Conservation (phyloP, 2,888 invertebrate genomes). For the Protophormia terraenovae region DNA sequence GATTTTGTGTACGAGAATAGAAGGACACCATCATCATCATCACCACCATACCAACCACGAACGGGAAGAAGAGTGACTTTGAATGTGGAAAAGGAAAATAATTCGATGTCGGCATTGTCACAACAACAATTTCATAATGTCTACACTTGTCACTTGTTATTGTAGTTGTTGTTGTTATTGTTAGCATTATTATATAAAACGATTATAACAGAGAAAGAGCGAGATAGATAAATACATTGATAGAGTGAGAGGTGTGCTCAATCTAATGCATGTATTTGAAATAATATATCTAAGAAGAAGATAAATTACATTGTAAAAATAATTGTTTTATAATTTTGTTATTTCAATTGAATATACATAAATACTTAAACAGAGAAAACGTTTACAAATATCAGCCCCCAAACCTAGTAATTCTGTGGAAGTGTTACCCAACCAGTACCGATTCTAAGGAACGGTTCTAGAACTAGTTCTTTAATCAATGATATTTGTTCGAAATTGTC, state of each 20-base stretch:
- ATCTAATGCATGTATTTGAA: background rate
- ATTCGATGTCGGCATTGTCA: constrained; percentile 48
- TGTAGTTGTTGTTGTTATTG: constrained; percentile 24
- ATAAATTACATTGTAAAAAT: background rate
- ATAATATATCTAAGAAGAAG: too few relatives aligned
- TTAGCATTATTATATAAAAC: constrained; percentile 3
- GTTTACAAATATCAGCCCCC: too few relatives aligned
- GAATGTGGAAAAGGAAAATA: constrained; percentile 27
- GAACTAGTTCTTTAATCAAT: too few relatives aligned
- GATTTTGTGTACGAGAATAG: background rate
- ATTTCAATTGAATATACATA: too few relatives aligned
- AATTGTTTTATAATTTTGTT: too few relatives aligned
- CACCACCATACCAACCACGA: background rate
- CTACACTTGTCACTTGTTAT: constrained; percentile 63
- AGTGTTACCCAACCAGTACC: too few relatives aligned
- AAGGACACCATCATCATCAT: constrained; percentile 33
- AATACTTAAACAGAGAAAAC: too few relatives aligned
- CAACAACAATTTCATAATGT: constrained; percentile 56
- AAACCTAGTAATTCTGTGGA: too few relatives aligned
- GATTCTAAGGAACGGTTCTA: too few relatives aligned
- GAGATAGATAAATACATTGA: background rate
- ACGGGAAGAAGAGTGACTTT: constrained; percentile 36
- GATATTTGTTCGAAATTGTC: too few relatives aligned
- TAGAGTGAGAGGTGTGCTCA: background rate
- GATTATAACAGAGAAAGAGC: background rate